Evolutionary conservation across 2,113 vertebrate genomes (phyloP).

Genomic region (Uria aalge): DNA sequence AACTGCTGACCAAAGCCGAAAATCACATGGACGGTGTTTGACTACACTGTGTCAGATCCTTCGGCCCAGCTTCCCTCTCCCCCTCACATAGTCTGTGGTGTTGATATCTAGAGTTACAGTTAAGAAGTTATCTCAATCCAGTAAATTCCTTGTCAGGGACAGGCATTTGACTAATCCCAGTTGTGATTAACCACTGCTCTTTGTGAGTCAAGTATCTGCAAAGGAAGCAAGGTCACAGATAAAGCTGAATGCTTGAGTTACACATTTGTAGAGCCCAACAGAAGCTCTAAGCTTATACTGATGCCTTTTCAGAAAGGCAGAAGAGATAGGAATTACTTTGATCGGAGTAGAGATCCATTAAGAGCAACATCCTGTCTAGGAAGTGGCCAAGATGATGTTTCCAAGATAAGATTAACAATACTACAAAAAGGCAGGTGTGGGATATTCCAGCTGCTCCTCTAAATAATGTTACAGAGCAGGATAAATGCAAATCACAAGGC

Average conservation of each 20-base stretch:
- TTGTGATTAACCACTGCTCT: constrained; percentile 14
- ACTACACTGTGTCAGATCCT: not conserved
- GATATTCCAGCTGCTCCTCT: not conserved
- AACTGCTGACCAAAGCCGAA: not conserved
- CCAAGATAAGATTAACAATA: not conserved
- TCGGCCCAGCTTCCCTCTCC: not conserved
- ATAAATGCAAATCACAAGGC: not conserved
- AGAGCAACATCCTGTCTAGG: not conserved
- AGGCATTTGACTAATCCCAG: constrained; percentile 45
- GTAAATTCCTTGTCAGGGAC: constrained; percentile 57
- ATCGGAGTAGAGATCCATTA: not conserved
- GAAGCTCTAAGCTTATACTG: constrained; percentile 19
- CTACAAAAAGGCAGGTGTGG: not conserved
- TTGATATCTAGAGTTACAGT: not conserved
- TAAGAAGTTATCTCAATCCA: constrained; percentile 5
- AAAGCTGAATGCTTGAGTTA: not conserved
- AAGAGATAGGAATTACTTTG: not conserved
- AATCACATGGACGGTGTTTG: not conserved
- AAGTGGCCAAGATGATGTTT: not conserved
- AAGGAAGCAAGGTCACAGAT: constrained; percentile 51
- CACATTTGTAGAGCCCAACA: not conserved
- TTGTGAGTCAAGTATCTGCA: constrained; percentile 20
- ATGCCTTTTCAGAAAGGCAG: not conserved
- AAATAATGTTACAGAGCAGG: not conserved
- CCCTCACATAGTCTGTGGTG: not conserved